A percentile compares a stretch with the other conserved stretches of the same genome.
Conservation (phyloP, 35 echinoderm and acorn worm species). For the Heliocidaris tuberculata region DNA sequence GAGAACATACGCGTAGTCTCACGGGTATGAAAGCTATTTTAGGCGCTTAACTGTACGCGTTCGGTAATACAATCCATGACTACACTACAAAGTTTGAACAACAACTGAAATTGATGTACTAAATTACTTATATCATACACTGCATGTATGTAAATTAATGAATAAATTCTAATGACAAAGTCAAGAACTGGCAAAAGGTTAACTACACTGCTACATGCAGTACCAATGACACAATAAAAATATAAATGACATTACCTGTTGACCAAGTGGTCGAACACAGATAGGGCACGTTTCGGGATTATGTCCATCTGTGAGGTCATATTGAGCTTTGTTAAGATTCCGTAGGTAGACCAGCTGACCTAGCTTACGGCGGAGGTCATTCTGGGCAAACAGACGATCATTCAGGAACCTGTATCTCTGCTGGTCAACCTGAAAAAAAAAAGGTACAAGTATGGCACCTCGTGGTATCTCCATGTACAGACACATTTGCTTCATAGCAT, state of each 20-base stretch:
- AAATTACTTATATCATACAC: too few species aligned
- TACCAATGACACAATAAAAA: too few species aligned
- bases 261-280: conserved; percentile 75
- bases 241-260: conserved; percentile 41
- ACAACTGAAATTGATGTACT: too few species aligned
- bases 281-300: conserved; percentile 96
- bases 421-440: conserved; percentile 63
- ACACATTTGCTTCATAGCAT: not conserved
- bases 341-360: conserved; percentile 91
- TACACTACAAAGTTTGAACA: too few species aligned
- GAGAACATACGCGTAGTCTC: too few species aligned
- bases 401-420: conserved; percentile 78
- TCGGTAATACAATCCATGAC: too few species aligned
- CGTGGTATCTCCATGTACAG: not conserved
- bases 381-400: conserved; percentile 71
- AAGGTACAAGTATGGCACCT: not conserved
- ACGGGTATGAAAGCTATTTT: too few species aligned
- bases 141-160: too few species aligned
- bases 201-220: too few species aligned
- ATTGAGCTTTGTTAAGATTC: conserved; percentile 75
- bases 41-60: too few species aligned
- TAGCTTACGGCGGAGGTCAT: conserved; percentile 81
- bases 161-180: too few species aligned
- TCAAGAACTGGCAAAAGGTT: too few species aligned
- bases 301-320: conserved; percentile 56